Conservation (phyloP, 2,888 invertebrate species). For the Trissoscelio sp. region DNA sequence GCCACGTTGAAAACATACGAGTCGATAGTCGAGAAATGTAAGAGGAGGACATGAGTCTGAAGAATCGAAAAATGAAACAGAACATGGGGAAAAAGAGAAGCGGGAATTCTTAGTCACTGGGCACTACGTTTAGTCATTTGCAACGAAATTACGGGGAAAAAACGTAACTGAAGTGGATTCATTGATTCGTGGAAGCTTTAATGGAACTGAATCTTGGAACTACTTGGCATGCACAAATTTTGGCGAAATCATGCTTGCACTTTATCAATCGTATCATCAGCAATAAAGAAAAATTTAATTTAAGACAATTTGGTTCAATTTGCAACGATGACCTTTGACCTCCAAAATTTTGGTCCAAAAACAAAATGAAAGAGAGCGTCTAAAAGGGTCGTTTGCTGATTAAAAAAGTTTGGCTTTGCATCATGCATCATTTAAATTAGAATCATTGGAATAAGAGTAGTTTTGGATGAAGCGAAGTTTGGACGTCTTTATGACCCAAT, state of each 20-base stretch:
- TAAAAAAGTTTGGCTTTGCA: slow-evolving; percentile 31
- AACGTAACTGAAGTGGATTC: slow-evolving; percentile 25
- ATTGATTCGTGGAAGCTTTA: slow-evolving; percentile 44
- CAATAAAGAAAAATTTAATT: neutral
- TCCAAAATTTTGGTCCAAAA: neutral
- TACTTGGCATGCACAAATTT: slow-evolving; percentile 11
- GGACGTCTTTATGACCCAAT: slow-evolving; percentile 36
- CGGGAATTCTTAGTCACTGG: slow-evolving; percentile 45
- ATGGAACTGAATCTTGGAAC: slow-evolving; percentile 16
- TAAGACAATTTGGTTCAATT: neutral
- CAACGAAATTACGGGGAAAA: slow-evolving; percentile 18
- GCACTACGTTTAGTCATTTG: slow-evolving; percentile 47
- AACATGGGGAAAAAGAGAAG: slow-evolving; percentile 13
- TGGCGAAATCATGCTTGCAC: neutral
- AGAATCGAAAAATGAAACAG: slow-evolving; percentile 39
- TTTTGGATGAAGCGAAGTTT: slow-evolving; percentile 36
- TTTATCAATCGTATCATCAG: neutral
- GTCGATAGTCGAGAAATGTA: slow-evolving; percentile 70
- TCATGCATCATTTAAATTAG: slow-evolving; percentile 30
- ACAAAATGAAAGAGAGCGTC: no score
- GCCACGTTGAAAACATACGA: slow-evolving; percentile 70
- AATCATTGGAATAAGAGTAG: slow-evolving; percentile 1
- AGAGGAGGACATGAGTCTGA: slow-evolving; percentile 36
- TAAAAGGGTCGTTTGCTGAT: slow-evolving; percentile 14
- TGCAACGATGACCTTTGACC: neutral